Base-by-base conservation (phyloP, 2,888 invertebrate species). In the Cataglyphis cursor region DNA sequence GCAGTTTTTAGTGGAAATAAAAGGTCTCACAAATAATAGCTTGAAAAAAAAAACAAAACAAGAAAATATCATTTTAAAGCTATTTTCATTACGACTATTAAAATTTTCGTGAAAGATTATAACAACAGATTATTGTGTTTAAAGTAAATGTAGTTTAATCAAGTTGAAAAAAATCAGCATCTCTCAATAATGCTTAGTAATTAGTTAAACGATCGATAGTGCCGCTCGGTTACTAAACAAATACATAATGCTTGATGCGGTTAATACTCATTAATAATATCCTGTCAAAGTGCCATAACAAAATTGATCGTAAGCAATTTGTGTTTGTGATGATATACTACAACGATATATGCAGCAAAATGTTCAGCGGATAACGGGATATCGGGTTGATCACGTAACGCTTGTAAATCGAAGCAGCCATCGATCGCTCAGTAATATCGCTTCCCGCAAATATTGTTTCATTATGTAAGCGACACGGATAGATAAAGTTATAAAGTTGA, bases 331-430 rank as follows among this genome's bases (percentile, higher is more conserved):
- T 59, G 28, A 51, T 59, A 80, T 28, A 35, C 78, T 44, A 28
- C 18, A 59, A 21, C 41, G 41, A 78, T 57, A 41, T 28, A 31
- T 4, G 44, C 24, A 15, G 31, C 31, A 57, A 78, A 78, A 78
- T 78, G 73, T 72, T 78, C 72, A 59, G 78, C 35, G 44, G 74
- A 78, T 72, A 78, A 78, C 78, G 57, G 6, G 18, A 75, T 65
- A 75, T 6, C 41, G 21, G 44, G 59, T 38, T 59, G 59, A 54
- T 80, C 35, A 59, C 15, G 59, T 51, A 70, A 73, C 59, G 44
- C 59, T 80, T 72, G 41, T 80, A 59, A 78, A 78, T 59, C 41
- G 8, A 35, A 80, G 59, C 59, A 72, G 59, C 72, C 21, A 35
- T 59, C 41, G 59, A 72, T 80, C n/a, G 59, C 35, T 59, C 31